Conservation (phyloP, 2,113 vertebrate species). For the Xiphophorus couchianus region DNA sequence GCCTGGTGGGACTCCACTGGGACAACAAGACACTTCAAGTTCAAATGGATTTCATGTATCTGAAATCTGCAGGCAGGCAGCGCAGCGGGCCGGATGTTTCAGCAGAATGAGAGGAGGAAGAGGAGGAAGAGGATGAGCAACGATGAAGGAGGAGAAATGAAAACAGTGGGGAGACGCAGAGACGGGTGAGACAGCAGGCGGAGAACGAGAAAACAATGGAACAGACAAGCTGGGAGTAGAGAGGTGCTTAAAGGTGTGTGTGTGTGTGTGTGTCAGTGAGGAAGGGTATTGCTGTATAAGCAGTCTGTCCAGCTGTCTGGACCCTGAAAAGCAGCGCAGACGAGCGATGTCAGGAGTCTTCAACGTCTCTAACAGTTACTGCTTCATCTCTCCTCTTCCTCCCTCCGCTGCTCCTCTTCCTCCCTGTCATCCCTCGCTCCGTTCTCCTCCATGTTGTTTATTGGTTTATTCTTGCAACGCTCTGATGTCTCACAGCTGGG, state of each 20-base stretch:
- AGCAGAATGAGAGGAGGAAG: not conserved
- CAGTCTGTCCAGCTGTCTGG: conserved; percentile 75
- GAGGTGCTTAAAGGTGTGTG: conserved; percentile 47
- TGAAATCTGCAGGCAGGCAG: too few relatives aligned
- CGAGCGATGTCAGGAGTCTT: conserved; percentile 64
- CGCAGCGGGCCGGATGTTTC: too few relatives aligned
- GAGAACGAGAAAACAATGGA: conserved; percentile 5
- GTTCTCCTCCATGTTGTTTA: conserved; percentile 35
- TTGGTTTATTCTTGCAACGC: conserved; percentile 56
- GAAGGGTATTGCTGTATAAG: conserved; percentile 80
- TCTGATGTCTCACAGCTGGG: conserved; percentile 43
- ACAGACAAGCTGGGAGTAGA: conserved; percentile 39
- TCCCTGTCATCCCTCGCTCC: not conserved
- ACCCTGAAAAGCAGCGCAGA: conserved; percentile 55
- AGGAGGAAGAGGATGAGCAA: too few relatives aligned
- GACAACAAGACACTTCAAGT: too few relatives aligned
- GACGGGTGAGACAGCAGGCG: conserved; percentile 1
- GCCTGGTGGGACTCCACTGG: too few relatives aligned
- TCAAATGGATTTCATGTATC: too few relatives aligned
- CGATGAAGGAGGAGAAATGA: too few relatives aligned
- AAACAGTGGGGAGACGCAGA: not conserved
- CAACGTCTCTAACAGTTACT: conserved; percentile 44
- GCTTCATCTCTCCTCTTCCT: conserved; percentile 25
- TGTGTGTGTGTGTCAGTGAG: conserved; percentile 52
- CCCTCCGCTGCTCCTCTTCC: not conserved